These are phyloP conservation scores for Sesia apiformis DNA, from an alignment of 2,888 invertebrate genomes.

Conservation along the genomic window DNA sequence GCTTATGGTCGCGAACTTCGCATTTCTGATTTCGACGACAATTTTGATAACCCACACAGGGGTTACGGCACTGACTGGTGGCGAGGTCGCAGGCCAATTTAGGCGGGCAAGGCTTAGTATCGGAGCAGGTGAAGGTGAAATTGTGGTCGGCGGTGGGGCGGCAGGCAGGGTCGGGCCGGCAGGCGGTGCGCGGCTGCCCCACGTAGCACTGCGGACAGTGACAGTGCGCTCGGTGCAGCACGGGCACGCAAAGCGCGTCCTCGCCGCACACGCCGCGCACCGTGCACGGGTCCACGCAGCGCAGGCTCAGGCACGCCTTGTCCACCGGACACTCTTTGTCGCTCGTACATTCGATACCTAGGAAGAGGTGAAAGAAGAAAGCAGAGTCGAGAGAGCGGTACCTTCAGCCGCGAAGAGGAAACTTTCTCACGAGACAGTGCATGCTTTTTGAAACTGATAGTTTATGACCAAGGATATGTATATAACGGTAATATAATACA, in stretches of 20 bases:
- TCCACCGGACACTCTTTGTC: constrained; percentile 94
- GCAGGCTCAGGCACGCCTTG: constrained; percentile 92
- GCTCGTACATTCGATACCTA: constrained; percentile 90
- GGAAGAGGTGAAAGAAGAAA: constrained; percentile 76
- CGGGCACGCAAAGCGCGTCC: constrained; percentile 90
- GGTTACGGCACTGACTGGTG: constrained; percentile 85
- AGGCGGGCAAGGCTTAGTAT: constrained; percentile 82
- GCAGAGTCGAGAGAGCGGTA: constrained; percentile 81
- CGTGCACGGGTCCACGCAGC: constrained; percentile 93
- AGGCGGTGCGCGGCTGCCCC: constrained; percentile 86
- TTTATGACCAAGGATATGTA: constrained; percentile 62
- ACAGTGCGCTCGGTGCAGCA: constrained; percentile 89
- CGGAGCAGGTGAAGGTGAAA: constrained; percentile 77
- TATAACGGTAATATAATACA: constrained; percentile 73
- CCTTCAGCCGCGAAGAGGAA: constrained; percentile 92
- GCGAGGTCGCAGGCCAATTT: constrained; percentile 81
- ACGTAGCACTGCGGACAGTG: constrained; percentile 91
- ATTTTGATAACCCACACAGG: constrained; percentile 81
- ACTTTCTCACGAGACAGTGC: constrained; percentile 84
- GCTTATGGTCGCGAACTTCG: constrained; percentile 88
- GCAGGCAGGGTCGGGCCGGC: constrained; percentile 87
- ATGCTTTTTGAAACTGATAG: constrained; percentile 77
- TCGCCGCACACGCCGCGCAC: constrained; percentile 91
- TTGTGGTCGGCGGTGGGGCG: constrained; percentile 76
- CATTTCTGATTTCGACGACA: constrained; percentile 91